Evolutionary conservation across 2,888 invertebrate genomes (phyloP).

Genomic region (Thereva unica): DNA sequence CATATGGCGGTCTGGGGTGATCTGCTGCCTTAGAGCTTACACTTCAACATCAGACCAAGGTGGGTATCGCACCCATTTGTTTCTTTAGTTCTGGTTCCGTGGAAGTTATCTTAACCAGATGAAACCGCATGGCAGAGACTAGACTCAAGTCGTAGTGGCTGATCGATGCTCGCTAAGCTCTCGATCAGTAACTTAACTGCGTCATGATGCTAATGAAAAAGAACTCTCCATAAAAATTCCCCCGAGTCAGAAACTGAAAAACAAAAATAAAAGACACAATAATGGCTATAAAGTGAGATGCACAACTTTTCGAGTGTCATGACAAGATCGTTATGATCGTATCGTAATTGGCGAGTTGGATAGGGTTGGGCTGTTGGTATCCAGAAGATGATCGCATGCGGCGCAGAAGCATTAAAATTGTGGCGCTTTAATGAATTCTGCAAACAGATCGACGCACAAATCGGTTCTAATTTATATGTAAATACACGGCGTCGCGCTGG

Average conservation of each 20-base stretch:
- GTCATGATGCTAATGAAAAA: background rate
- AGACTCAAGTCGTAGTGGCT: background rate
- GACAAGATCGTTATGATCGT: background rate
- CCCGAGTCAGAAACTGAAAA: background rate
- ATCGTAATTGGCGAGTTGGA: background rate
- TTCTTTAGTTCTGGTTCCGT: conserved; percentile 15
- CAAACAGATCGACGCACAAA: conserved; percentile 28
- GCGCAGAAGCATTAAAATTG: too few relatives aligned
- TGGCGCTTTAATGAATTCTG: conserved; percentile 17
- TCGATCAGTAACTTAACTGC: conserved; percentile 2
- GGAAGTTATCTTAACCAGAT: conserved; percentile 18
- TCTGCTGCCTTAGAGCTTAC: too few relatives aligned
- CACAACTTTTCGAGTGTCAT: conserved; percentile 9
- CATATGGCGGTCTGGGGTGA: too few relatives aligned
- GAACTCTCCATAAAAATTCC: too few relatives aligned
- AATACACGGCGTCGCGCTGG: conserved; percentile 11
- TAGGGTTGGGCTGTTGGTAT: background rate
- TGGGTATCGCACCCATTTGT: conserved; percentile 9
- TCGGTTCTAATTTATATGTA: conserved; percentile 35
- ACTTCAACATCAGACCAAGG: too few relatives aligned
- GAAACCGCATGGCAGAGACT: background rate
- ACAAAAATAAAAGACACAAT: background rate
- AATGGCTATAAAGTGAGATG: conserved; percentile 3
- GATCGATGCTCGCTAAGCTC: conserved; percentile 12
- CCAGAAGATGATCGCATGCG: too few relatives aligned